Evolutionary conservation across 2,888 invertebrate species (phyloP), one percentile per base, ranked within the genome.

Genomic region (Dicranocentrus wangi): DNA sequence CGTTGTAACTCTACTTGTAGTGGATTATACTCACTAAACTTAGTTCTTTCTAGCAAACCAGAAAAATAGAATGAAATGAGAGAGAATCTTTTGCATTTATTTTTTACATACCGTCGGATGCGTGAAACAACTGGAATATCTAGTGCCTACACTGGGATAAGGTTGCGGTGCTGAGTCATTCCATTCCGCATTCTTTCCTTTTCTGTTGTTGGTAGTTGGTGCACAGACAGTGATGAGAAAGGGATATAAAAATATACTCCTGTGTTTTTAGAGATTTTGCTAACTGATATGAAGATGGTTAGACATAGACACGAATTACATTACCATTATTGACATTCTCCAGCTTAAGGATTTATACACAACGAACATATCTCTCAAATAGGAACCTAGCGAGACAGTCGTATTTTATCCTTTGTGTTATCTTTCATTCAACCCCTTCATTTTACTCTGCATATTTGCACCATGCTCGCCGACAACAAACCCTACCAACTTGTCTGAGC

Each of bases 111-210:
- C 13, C n/a, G 2, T 43, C 13, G 10, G n/a, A 43, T 13, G 43
- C 43, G n/a, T 43, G 43, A 43, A 43, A 43, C n/a, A 43, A 43
- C 51, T 51, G 19, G 32, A 63, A 60, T 60, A 10, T 60, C n/a
- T 1, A 32, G 19, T 32, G 39, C 39, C 13, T 5, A 13, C 39
- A 8, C 5, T 8, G 13, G 39, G 39, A 39, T 8, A 39, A 8
- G 39, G 13, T 39, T 39, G 39, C 13, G 39, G 39, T 55, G 63
- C 55, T 69, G 39, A 69, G n/a, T 47, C 68, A 68, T 55, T 53
- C 53, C 55, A 42, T 2, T 63, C 39, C 27, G 39, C 63, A 42
- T 39, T 19, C 63, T 39, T 63, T 63, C 10, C 21, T 39, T 63
- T 63, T 5, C n/a, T 2, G 39, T 39, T 63, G 17, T 39, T n/a